Evolutionary conservation across 2,888 invertebrate genomes (phyloP).

Genomic region (Microctonus hyperodae): DNA sequence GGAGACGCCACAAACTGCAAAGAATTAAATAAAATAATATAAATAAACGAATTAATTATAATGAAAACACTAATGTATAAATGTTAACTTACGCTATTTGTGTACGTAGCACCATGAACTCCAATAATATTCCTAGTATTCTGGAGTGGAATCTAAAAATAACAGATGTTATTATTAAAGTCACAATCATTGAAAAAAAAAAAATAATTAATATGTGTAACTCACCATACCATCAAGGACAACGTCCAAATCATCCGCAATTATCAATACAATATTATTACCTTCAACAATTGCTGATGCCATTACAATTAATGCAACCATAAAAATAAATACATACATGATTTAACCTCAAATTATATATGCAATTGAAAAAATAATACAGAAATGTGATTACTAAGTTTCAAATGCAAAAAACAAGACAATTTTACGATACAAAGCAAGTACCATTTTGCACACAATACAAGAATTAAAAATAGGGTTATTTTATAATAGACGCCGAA

Average conservation of each 20-base stretch:
- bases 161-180: neutral
- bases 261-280: constrained; percentile 76
- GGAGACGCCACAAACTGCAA: constrained; percentile 83
- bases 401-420: no score
- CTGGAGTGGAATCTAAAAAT: constrained; percentile 71
- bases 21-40: neutral
- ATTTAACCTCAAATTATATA: constrained; percentile 31
- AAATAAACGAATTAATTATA: neutral
- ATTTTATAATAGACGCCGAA: no score
- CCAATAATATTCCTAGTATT: constrained; percentile 71
- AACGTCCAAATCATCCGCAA: constrained; percentile 88
- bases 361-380: no score
- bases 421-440: no score
- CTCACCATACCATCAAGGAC: constrained; percentile 80
- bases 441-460: no score
- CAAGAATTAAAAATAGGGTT: no score
- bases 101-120: constrained; percentile 72
- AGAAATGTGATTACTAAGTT: no score
- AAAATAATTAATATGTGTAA: constrained; percentile 45
- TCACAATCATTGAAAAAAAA: constrained; percentile 14
- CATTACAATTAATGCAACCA: neutral
- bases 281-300: neutral
- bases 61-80: neutral
- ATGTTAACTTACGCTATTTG: constrained; percentile 73
- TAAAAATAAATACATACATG: neutral